Base-by-base conservation (phyloP, 1,140 invertebrate species). In the Hyphantria cunea region DNA sequence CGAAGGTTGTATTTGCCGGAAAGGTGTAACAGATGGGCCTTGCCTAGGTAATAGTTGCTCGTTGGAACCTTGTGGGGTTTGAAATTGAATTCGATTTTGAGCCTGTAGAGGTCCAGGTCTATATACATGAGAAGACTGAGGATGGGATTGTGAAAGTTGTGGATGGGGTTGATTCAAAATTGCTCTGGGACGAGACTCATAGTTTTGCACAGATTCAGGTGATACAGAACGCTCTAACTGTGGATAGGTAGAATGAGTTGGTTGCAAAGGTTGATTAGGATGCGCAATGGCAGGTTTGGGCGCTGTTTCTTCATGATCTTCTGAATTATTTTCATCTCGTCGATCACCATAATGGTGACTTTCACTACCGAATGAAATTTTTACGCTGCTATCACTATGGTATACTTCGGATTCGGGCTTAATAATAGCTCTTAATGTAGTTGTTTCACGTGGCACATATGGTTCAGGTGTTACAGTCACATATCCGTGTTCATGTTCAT, bases 351-450 rank as follows among this genome's bases (percentile, higher is more conserved):
- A 86, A 49, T 93, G 91, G 49, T 70, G 77, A 37, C 91, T 82
- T 68, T 95, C 93, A 41, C 93, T 93, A 8, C 95, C 95, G 68
- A 96, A 96, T 25, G 95, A 95, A 6, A 96, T 93, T 70, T 94
- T 94, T 9, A 96, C 94, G 25, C 94, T 94, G 60, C 94, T 95
- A 59, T 94, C 93, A 58, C 93, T 94, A 72, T 96, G 95, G 72
- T 95, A 96, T 15, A 93, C 91, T 80, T 97, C 96, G 5, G 95
- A 96, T 68, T 97, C 96, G 0, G 96, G 96, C 69, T 94, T 94
- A 48, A 97, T 97, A 25, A 97, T 95, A 0, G 96, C 94, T 79
- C 96, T 92, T 34, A 96, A 82, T 3, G 96, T 97, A 9, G 96
- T 97, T 9, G 94, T 93, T 60, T 93, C 92, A 0, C 93, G 93